phyloP scores from a whole-genome alignment of 2,797 vertebrate genomes.

The Premnoplex brunnescens region DNA sequence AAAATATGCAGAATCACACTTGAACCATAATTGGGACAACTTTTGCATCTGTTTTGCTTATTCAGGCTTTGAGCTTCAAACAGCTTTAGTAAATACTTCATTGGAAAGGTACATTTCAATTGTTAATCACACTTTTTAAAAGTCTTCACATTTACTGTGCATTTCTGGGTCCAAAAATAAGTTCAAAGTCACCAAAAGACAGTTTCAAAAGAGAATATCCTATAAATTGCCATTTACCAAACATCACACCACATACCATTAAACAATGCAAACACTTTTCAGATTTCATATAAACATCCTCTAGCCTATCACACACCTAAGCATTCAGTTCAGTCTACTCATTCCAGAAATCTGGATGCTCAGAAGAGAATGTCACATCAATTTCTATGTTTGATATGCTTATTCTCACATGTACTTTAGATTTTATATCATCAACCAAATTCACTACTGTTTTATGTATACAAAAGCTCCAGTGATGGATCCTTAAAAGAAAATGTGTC shows the following conservation, averaged over 20 bases:
- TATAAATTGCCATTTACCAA: neutral
- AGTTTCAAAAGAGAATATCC: neutral
- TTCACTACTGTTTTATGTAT: neutral
- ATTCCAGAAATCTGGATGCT: neutral
- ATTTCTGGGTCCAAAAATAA: neutral
- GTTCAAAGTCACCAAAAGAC: neutral
- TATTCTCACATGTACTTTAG: neutral
- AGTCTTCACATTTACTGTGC: neutral
- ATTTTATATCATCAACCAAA: neutral
- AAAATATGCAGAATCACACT: conserved; percentile 51
- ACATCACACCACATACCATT: neutral
- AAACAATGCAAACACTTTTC: neutral
- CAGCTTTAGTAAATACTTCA: neutral
- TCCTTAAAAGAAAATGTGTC: neutral
- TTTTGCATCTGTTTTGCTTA: conserved; percentile 39
- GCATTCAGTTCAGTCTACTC: neutral
- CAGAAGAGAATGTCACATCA: neutral
- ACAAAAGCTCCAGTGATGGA: neutral
- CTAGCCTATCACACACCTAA: neutral
- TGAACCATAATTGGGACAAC: neutral
- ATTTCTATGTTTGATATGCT: neutral
- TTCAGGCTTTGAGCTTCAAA: conserved; percentile 34
- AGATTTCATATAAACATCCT: neutral
- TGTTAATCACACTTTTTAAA: neutral
- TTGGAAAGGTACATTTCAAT: neutral